Percentiles rank a stretch among this genome's conserved stretches.
phyloP scores from a whole-genome alignment of 1,140 invertebrate genomes.

The Aplysia californica region DNA sequence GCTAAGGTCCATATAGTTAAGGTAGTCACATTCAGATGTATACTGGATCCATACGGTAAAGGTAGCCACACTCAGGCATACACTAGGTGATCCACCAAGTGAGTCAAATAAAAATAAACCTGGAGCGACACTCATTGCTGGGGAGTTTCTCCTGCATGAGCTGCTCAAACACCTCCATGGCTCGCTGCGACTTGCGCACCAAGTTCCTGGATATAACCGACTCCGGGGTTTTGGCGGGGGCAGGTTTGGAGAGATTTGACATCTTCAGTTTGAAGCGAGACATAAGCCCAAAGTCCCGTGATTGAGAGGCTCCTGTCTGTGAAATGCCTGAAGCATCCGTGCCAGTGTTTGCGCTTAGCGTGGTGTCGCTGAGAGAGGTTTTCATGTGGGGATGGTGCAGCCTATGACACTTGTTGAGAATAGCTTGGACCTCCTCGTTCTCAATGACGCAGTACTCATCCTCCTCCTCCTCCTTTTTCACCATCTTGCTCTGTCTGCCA shows the following conservation, averaged over 20 bases:
- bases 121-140: constrained; percentile 31
- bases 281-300: constrained; percentile 17
- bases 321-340: neutral
- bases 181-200: constrained; percentile 35
- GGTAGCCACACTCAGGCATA: no score
- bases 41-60: neutral
- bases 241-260: constrained; percentile 21
- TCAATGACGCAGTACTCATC: constrained; percentile 28
- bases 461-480: constrained; percentile 14
- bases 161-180: constrained; percentile 37
- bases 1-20: neutral
- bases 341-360: constrained; percentile 5
- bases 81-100: no score
- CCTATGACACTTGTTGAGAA: constrained; percentile 27
- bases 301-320: neutral
- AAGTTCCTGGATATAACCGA: neutral
- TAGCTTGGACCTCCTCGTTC: constrained; percentile 24
- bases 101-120: constrained; percentile 40
- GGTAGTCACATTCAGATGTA: neutral
- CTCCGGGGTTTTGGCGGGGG: neutral
- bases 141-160: constrained; percentile 31
- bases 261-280: constrained; percentile 32
- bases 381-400: constrained; percentile 37
- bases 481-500: neutral
- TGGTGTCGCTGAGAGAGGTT: constrained; percentile 36